Evolutionary conservation across 2,113 vertebrate genomes (phyloP).

Genomic region (Ploceus nigricollis): DNA sequence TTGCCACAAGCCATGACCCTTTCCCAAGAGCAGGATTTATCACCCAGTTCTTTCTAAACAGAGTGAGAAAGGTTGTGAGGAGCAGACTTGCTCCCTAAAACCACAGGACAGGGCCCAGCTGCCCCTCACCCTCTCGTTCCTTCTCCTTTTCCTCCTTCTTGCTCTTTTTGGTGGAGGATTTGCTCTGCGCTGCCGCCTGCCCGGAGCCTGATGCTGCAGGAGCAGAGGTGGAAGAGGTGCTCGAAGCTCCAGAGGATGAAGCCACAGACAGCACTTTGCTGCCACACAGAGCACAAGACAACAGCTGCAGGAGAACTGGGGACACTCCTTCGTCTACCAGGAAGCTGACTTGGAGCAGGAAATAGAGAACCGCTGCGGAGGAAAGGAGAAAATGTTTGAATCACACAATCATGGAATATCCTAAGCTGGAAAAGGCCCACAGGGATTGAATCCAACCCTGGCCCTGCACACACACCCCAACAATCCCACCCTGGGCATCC

Average conservation of each 20-base stretch:
- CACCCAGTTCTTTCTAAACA: background rate
- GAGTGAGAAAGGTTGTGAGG: background rate
- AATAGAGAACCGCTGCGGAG: conserved; percentile 90
- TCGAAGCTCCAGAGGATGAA: conserved; percentile 74
- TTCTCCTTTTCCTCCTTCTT: conserved; percentile 98
- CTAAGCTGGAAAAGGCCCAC: background rate
- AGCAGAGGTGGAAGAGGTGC: conserved; percentile 70
- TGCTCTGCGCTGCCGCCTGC: conserved; percentile 85
- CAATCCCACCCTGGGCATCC: background rate
- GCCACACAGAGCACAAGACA: conserved; percentile 95
- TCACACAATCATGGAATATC: background rate
- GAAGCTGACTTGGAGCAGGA: conserved; percentile 97
- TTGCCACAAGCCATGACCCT: fast-evolving
- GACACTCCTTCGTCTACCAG: conserved; percentile 96
- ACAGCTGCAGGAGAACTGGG: conserved; percentile 91
- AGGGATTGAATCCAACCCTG: background rate
- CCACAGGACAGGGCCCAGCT: background rate
- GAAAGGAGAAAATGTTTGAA: background rate
- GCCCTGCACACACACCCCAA: background rate
- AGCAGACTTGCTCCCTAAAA: background rate
- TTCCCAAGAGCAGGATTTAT: background rate
- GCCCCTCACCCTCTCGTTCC: conserved; percentile 88
- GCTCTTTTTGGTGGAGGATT: conserved; percentile 94
- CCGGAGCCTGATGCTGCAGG: conserved; percentile 64
- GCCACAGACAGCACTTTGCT: conserved; percentile 90